phyloP scores from a whole-genome alignment of 2,113 vertebrate species.

The Platichthys flesus region DNA sequence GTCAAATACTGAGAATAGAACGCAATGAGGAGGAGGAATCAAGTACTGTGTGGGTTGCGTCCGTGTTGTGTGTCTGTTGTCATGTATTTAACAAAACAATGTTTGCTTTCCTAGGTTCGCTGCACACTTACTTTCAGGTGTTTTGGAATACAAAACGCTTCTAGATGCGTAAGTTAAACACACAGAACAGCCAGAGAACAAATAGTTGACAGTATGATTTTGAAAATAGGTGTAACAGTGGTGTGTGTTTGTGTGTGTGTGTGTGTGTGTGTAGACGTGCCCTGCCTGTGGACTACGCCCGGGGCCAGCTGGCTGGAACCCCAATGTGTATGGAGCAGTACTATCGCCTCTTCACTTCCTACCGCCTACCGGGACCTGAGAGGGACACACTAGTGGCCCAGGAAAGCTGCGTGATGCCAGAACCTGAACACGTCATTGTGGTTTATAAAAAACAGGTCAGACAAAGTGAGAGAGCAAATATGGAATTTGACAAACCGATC shows the following conservation, averaged over 20 bases:
- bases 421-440: conserved; percentile 95
- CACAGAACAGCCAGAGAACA: not conserved
- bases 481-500: not conserved
- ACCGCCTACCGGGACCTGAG: conserved; percentile 90
- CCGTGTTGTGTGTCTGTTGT: not conserved
- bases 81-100: not conserved
- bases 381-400: conserved; percentile 93
- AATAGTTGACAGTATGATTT: not conserved
- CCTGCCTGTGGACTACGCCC: conserved; percentile 90
- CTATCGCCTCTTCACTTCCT: conserved; percentile 93
- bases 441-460: conserved; percentile 95
- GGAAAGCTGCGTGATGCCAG: conserved; percentile 93
- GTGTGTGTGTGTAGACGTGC: conserved; percentile 79
- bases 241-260: conserved; percentile 12
- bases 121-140: conserved; percentile 92
- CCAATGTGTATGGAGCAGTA: conserved; percentile 98
- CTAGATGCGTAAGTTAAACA: conserved; percentile 88
- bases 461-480: conserved; percentile 4
- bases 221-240: not conserved
- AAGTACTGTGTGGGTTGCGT: not conserved
- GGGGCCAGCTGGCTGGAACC: conserved; percentile 92
- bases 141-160: conserved; percentile 93
- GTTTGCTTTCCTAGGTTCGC: conserved; percentile 85
- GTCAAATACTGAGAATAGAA: not conserved
- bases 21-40: not conserved